Conservation (phyloP, 2,113 vertebrate genomes). For the Neomonachus schauinslandi region DNA sequence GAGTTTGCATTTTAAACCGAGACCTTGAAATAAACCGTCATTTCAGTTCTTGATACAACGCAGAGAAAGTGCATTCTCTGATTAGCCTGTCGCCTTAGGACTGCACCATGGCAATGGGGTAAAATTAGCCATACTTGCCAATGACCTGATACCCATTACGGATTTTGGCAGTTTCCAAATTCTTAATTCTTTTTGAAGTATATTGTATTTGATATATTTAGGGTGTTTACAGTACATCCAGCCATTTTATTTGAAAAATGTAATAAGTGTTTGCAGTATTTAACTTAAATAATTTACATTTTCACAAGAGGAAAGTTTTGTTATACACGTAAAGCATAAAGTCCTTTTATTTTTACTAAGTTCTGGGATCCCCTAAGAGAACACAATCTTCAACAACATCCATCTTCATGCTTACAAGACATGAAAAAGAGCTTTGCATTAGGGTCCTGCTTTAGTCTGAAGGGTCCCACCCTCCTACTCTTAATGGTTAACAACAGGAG, state of each 20-base stretch:
- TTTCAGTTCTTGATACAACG: slow-evolving; percentile 42
- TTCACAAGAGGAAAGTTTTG: neutral
- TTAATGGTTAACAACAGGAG: neutral
- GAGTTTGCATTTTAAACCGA: slow-evolving; percentile 68
- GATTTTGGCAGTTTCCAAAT: neutral
- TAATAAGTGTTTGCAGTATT: neutral
- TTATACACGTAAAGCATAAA: neutral
- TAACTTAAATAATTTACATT: slow-evolving; percentile 38
- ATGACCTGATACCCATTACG: neutral
- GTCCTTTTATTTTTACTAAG: slow-evolving; percentile 16
- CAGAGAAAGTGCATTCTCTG: slow-evolving; percentile 49
- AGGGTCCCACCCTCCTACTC: neutral
- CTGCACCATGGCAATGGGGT: neutral
- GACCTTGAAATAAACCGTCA: slow-evolving; percentile 75
- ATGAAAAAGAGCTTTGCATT: neutral
- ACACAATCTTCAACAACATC: neutral
- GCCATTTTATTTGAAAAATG: slow-evolving; percentile 29
- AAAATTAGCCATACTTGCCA: slow-evolving; percentile 25
- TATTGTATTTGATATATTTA: neutral
- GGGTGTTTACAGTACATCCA: neutral
- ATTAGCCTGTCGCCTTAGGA: neutral
- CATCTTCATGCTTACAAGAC: neutral
- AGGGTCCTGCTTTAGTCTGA: neutral
- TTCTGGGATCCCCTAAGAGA: neutral
- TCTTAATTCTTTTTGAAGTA: slow-evolving; percentile 22